Conservation (phyloP, 2,797 vertebrate genomes). For the Anas bahamensis region DNA sequence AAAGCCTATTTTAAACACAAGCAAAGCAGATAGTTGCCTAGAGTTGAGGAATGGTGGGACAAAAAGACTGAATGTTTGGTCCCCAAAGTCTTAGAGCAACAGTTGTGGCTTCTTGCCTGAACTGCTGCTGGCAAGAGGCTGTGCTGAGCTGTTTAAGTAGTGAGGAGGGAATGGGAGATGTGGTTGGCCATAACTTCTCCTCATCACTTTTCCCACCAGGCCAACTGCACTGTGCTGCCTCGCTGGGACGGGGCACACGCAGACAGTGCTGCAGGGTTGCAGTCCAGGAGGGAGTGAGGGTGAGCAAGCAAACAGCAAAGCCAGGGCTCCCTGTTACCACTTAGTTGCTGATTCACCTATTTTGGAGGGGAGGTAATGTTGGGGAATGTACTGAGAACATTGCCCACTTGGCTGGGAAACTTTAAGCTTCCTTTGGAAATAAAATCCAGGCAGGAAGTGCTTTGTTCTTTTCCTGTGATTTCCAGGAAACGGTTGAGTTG, state of each 20-base stretch:
- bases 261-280: accelerated
- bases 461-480: background rate
- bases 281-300: background rate
- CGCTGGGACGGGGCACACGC: accelerated
- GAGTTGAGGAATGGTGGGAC: background rate
- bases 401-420: background rate
- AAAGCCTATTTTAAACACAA: background rate
- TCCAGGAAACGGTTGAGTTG: background rate
- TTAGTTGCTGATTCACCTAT: background rate
- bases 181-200: background rate
- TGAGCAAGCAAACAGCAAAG: background rate
- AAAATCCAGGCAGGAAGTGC: background rate
- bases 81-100: background rate
- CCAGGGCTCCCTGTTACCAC: background rate
- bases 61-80: background rate
- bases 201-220: background rate
- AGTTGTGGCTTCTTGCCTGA: background rate
- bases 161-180: background rate
- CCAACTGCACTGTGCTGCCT: background rate
- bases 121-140: background rate
- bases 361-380: background rate
- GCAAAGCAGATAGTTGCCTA: background rate
- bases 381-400: background rate
- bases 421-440: background rate
- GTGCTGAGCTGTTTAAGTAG: background rate